Evolutionary conservation across 2,888 invertebrate genomes (phyloP).

Genomic region (Agrotis ipsilon): DNA sequence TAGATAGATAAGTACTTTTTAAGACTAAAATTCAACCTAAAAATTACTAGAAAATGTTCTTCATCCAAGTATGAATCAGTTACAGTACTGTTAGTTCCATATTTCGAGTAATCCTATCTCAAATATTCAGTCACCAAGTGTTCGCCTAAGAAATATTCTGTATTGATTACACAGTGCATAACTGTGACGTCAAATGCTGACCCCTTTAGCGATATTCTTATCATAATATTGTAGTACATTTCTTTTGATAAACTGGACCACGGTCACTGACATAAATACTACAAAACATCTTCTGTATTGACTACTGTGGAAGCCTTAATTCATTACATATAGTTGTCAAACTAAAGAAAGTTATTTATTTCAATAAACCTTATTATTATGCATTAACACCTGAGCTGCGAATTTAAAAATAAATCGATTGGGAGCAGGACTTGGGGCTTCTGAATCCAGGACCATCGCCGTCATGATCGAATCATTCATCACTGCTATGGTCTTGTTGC

Average conservation of each 20-base stretch:
- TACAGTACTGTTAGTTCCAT: not conserved
- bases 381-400: no score
- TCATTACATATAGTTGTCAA: no score
- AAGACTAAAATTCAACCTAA: no score
- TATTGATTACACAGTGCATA: conserved; percentile 9
- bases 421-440: no score
- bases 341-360: no score
- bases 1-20: no score
- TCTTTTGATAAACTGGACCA: conserved; percentile 27
- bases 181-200: conserved; percentile 28
- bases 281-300: not conserved
- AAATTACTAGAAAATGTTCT: no score
- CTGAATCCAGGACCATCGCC: no score
- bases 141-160: not conserved
- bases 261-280: conserved; percentile 14
- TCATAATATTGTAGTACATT: conserved; percentile 15
- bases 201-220: conserved; percentile 20
- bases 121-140: not conserved
- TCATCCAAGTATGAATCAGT: not conserved
- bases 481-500: no score
- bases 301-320: not conserved
- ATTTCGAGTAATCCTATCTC: not conserved
- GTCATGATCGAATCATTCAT: no score
- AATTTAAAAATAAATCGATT: no score
- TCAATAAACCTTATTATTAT: no score